Evolutionary conservation across 1,140 invertebrate species (phyloP).

Genomic region (Trinorchestia longiramus): DNA sequence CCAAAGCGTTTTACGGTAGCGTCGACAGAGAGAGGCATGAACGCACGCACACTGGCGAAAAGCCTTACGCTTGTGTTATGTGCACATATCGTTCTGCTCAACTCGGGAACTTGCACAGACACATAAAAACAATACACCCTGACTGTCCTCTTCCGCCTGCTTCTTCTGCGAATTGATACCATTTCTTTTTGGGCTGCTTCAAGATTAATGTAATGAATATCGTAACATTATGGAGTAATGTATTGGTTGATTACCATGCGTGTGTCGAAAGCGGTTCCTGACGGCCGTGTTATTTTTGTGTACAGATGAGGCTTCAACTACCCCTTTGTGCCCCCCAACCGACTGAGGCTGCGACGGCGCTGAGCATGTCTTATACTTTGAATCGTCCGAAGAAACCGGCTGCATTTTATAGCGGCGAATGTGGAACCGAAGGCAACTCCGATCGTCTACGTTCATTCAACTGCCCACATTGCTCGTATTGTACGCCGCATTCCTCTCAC

Average conservation of each 20-base stretch:
- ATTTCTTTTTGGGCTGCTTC: neutral
- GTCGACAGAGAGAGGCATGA: conserved; percentile 62
- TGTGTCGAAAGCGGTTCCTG: neutral
- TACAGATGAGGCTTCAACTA: conserved; percentile 18
- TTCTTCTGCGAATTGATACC: neutral
- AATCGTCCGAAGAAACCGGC: neutral
- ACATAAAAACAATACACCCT: conserved; percentile 61
- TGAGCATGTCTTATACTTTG: neutral
- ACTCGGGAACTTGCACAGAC: conserved; percentile 61
- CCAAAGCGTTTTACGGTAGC: conserved; percentile 63
- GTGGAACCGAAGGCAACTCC: neutral
- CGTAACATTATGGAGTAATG: neutral
- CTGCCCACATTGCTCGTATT: conserved; percentile 18
- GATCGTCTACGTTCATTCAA: neutral
- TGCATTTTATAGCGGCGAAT: neutral
- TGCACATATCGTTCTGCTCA: conserved; percentile 69
- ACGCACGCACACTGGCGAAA: conserved; percentile 70
- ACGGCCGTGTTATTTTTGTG: conserved; percentile 3
- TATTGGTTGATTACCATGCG: neutral
- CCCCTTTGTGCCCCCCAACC: neutral
- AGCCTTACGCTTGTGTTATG: conserved; percentile 71
- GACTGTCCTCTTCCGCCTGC: conserved; percentile 18
- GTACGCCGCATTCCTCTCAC: conserved; percentile 59
- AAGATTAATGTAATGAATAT: neutral
- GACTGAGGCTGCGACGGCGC: neutral